Evolutionary conservation across 2,797 vertebrate genomes (phyloP), one percentile per base, ranked within the genome.

Genomic region (Hippopotamyrus pictus): DNA sequence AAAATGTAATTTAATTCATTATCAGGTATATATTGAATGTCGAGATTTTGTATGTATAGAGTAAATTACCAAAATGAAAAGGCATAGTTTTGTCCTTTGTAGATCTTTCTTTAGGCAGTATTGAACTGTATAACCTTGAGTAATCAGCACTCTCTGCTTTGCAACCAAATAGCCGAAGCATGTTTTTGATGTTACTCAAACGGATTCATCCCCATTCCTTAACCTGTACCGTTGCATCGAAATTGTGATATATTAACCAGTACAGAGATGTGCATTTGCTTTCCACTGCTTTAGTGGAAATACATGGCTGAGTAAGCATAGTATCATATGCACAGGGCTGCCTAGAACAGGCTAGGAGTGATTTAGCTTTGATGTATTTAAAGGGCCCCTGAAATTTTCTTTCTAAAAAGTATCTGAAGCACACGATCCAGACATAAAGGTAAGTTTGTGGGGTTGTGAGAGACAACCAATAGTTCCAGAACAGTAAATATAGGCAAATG

Each of bases 401-500:
- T 65, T 19, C 50, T 65, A 54, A 86, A 79, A 50, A 22, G 48
- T 25, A 6, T 83, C n/a, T 14, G 50, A 88, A 57, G 79, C 7
- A 57, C 22, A 5, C 19, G 5, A 50, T 44, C 53, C 89, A 89
- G 90, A 53, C 33, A 54, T 25, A 14, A 88, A 62, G 62, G 89
- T 91, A 90, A 86, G 90, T 90, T 14, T 90, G 89, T 89, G 83
- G 82, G 90, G 90, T 88, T 91, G 90, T 91, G 87, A 91, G 88
- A 90, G 90, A 90, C 86, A 84, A 88, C 86, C 86, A 46, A 85
- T 90, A 89, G 90, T 90, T 86, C 86, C 88, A 90, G 88, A 90
- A 88, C 88, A 79, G 88, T 90, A 90, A 89, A 87, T 89, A 90
- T 89, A 89, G 90, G 83, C 59, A 69, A 51, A 92, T 96, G 95